Percentiles rank a stretch among this genome's conserved stretches.
These are phyloP conservation scores for Drosophila lacicola DNA, from an alignment of 2,888 invertebrate genomes.

Conservation along the genomic window DNA sequence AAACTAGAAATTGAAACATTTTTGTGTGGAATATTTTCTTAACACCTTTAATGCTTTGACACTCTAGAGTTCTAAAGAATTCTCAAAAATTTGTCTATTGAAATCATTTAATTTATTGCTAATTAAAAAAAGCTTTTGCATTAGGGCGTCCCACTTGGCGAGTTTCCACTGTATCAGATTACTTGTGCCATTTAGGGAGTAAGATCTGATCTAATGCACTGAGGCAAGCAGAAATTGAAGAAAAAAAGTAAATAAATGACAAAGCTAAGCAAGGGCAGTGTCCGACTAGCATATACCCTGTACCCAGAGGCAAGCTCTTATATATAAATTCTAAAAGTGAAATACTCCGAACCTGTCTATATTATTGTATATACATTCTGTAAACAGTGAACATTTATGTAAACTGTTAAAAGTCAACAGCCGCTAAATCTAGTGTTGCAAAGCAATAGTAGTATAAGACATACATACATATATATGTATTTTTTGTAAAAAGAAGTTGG, in stretches of 20 bases:
- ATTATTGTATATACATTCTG: no score
- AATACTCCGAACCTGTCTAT: no score
- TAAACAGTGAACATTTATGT: no score
- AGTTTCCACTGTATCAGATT: slow-evolving; percentile 7
- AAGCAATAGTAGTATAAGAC: no score
- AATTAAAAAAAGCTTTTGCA: not conserved
- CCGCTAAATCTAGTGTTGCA: no score
- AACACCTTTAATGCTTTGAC: not conserved
- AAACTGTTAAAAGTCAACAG: no score
- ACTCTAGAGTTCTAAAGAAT: not conserved
- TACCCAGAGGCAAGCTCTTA: no score
- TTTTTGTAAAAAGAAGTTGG: no score
- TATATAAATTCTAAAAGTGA: no score
- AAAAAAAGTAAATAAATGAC: slow-evolving; percentile 14
- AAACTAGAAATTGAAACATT: not conserved
- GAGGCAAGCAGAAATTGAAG: slow-evolving; percentile 8
- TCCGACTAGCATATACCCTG: not conserved
- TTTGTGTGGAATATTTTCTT: no score
- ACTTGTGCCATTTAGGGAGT: slow-evolving; percentile 24
- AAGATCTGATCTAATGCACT: slow-evolving; percentile 39
- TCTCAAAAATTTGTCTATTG: not conserved
- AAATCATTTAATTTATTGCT: no score
- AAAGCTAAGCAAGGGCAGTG: not conserved
- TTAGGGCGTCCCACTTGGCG: not conserved
- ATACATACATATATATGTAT: no score